These are phyloP conservation scores for Napeogenes inachia DNA, from an alignment of 2,888 invertebrate genomes.

Conservation along the genomic window DNA sequence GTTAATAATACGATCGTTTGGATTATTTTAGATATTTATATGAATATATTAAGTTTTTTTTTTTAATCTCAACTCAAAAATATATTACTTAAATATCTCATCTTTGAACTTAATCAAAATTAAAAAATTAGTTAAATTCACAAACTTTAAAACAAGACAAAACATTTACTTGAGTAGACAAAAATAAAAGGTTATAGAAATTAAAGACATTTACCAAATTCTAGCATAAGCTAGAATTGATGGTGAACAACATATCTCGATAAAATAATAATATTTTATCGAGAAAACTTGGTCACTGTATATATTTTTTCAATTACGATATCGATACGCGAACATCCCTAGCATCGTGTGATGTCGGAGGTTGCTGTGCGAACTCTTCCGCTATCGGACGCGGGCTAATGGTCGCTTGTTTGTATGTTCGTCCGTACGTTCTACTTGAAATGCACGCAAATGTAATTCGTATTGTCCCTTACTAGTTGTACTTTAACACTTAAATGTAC, in stretches of 20 bases:
- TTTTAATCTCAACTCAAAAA: too few relatives aligned
- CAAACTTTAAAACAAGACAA: too few relatives aligned
- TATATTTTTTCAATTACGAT: conserved; percentile 1
- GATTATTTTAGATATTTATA: conserved; percentile 15
- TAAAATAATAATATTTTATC: conserved; percentile 6
- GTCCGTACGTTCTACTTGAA: conserved; percentile 27
- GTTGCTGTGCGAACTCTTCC: conserved; percentile 69
- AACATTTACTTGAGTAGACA: too few relatives aligned
- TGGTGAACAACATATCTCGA: too few relatives aligned
- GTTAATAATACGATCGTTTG: conserved; percentile 25
- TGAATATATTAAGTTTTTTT: too few relatives aligned
- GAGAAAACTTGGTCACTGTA: conserved; percentile 12
- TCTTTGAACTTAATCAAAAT: too few relatives aligned
- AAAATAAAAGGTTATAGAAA: too few relatives aligned
- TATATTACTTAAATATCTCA: too few relatives aligned
- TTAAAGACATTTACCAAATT: too few relatives aligned
- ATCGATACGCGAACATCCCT: conserved; percentile 45
- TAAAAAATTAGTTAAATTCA: too few relatives aligned
- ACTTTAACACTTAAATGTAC: too few relatives aligned
- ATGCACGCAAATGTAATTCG: conserved; percentile 24
- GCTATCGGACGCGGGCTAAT: conserved; percentile 56
- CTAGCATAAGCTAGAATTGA: too few relatives aligned
- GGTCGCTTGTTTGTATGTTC: conserved; percentile 51
- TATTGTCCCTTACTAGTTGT: conserved; percentile 16
- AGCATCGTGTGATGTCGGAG: conserved; percentile 70